Evolutionary conservation across 2,888 invertebrate genomes (phyloP).

Genomic region (Clitarchus hookeri): DNA sequence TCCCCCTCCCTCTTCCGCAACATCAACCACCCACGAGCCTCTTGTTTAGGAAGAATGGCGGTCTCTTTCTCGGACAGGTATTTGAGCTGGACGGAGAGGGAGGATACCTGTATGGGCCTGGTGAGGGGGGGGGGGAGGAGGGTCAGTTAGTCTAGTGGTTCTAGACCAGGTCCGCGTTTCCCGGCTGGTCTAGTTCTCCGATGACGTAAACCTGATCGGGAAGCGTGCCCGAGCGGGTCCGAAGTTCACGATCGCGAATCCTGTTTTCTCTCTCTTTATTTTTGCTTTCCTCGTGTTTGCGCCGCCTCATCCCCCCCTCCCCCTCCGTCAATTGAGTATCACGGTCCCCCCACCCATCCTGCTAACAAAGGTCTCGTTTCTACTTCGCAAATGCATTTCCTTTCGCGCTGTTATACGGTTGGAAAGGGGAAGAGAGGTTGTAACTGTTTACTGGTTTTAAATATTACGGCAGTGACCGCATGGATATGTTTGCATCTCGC

Average conservation of each 20-base stretch:
- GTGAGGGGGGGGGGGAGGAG: neutral
- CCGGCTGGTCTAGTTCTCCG: neutral
- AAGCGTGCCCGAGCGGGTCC: neutral
- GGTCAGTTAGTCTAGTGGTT: neutral
- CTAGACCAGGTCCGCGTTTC: neutral
- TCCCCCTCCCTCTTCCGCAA: neutral
- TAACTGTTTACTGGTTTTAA: too few species aligned
- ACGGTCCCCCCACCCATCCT: too few species aligned
- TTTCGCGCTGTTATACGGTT: too few species aligned
- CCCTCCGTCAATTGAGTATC: too few species aligned
- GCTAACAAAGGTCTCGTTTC: too few species aligned
- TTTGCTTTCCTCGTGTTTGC: neutral
- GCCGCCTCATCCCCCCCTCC: too few species aligned
- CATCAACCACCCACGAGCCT: neutral
- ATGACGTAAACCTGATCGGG: neutral
- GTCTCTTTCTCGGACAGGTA: neutral
- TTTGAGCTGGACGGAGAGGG: too few species aligned
- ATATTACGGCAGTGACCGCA: too few species aligned
- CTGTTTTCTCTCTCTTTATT: neutral
- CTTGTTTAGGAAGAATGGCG: slow-evolving; percentile 10
- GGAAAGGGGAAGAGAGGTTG: too few species aligned
- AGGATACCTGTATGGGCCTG: neutral
- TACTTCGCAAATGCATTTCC: too few species aligned
- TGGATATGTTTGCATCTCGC: too few species aligned
- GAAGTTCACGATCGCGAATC: neutral